phyloP scores from a whole-genome alignment of 2,113 vertebrate species.

The Cardinalis cardinalis region DNA sequence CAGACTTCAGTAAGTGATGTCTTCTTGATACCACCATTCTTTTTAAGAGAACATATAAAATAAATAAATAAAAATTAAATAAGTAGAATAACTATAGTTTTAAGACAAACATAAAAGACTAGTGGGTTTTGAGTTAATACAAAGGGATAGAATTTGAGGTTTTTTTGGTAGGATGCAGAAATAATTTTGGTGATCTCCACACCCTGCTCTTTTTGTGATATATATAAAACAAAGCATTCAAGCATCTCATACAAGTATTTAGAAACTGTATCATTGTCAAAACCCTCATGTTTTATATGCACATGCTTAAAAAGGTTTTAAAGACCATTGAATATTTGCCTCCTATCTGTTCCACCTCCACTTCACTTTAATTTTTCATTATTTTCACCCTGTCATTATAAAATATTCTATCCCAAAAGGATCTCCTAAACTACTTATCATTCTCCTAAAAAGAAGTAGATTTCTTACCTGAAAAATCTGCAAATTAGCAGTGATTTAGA shows the following conservation, averaged over 20 bases:
- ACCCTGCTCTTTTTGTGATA: not conserved
- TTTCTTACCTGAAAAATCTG: not conserved
- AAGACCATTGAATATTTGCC: not conserved
- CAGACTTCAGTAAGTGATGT: not conserved
- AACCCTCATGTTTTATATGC: not conserved
- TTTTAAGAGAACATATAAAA: not conserved
- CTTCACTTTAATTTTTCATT: not conserved
- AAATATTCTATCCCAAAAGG: not conserved
- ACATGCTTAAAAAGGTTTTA: not conserved
- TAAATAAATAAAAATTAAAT: not conserved
- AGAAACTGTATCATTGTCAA: not conserved
- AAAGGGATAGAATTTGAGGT: not conserved
- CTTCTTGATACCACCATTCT: rapidly evolving
- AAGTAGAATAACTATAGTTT: not conserved
- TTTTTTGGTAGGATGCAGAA: not conserved
- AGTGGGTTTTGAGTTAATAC: not conserved
- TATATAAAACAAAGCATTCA: not conserved
- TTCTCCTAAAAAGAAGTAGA: not conserved
- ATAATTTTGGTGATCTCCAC: not conserved
- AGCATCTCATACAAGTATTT: not conserved
- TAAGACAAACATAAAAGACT: not conserved
- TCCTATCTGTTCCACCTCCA: not conserved
- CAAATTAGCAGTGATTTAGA: not conserved
- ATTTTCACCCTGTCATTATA: not conserved
- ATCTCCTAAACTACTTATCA: not conserved